These are phyloP conservation scores for Dendrolimus kikuchii DNA, from an alignment of 1,140 invertebrate species.

Conservation along the genomic window DNA sequence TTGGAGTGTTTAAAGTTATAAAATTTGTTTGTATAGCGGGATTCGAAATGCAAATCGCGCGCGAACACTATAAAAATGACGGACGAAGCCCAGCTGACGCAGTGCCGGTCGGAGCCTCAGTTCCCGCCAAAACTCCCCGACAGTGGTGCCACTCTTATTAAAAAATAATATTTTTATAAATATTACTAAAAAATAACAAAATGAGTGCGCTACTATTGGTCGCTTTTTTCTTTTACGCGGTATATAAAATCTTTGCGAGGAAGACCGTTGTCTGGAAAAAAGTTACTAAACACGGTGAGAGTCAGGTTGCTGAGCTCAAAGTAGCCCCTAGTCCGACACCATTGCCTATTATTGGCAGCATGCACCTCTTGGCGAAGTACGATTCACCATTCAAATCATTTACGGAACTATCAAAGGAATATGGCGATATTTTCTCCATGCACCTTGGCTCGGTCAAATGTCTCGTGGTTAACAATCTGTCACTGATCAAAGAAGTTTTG, in stretches of 20 bases:
- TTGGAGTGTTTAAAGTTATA: too few relatives aligned
- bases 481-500: slow-evolving; percentile 83
- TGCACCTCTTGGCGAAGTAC: slow-evolving; percentile 78
- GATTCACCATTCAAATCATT: slow-evolving; percentile 83
- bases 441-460: slow-evolving; percentile 80
- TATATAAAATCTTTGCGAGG: slow-evolving; percentile 40
- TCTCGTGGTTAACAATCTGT: slow-evolving; percentile 84
- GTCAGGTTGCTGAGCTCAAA: slow-evolving; percentile 25
- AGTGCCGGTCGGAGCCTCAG: slow-evolving; percentile 41
- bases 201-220: slow-evolving; percentile 59
- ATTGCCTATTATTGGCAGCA: slow-evolving; percentile 81
- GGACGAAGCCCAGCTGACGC: slow-evolving; percentile 12
- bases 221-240: slow-evolving; percentile 30
- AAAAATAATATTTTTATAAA: slow-evolving; percentile 44
- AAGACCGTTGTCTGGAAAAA: slow-evolving; percentile 29
- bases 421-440: slow-evolving; percentile 84
- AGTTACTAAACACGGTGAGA: slow-evolving; percentile 28
- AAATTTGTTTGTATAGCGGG: background rate
- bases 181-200: slow-evolving; percentile 29
- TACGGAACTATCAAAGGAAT: slow-evolving; percentile 77
- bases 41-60: slow-evolving; percentile 27
- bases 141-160: slow-evolving; percentile 39
- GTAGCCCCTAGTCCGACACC: slow-evolving; percentile 75
- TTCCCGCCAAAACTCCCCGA: slow-evolving; percentile 34
- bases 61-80: slow-evolving; percentile 41